These are phyloP conservation scores for Lithodes maja DNA, from an alignment of 2,888 invertebrate species.

Conservation along the genomic window DNA sequence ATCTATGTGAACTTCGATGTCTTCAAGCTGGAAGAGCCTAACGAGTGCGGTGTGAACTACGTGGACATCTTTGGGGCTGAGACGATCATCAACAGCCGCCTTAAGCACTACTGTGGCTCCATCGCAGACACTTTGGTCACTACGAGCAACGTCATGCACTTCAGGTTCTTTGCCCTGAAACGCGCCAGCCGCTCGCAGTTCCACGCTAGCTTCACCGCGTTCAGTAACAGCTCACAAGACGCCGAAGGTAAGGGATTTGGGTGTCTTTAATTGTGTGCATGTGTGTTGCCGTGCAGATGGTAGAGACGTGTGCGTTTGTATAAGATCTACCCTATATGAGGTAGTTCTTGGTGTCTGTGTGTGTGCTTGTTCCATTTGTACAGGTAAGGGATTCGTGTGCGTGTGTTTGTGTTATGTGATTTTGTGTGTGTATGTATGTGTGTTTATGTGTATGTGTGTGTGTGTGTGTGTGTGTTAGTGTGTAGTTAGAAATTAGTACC, in stretches of 20 bases:
- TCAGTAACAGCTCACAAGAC: slow-evolving; percentile 81
- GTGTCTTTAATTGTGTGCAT: neutral
- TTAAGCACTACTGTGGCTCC: slow-evolving; percentile 88
- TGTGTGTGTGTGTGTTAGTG: slow-evolving; percentile 9
- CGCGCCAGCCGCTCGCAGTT: slow-evolving; percentile 78
- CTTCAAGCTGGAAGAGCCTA: slow-evolving; percentile 82
- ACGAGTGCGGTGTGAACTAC: slow-evolving; percentile 86
- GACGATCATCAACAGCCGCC: slow-evolving; percentile 78
- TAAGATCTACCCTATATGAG: slow-evolving; percentile 73
- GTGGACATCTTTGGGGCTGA: slow-evolving; percentile 83
- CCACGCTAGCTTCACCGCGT: slow-evolving; percentile 90
- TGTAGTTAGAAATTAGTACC: neutral
- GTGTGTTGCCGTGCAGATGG: neutral
- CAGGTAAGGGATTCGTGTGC: slow-evolving; percentile 2
- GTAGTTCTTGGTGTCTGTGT: slow-evolving; percentile 79
- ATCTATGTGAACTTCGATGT: slow-evolving; percentile 82
- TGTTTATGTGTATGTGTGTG: neutral
- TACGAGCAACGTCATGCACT: slow-evolving; percentile 82
- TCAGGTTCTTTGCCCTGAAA: slow-evolving; percentile 81
- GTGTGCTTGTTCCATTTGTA: neutral
- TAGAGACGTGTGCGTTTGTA: slow-evolving; percentile 13
- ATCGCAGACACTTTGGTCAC: slow-evolving; percentile 86
- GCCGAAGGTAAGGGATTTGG: slow-evolving; percentile 83
- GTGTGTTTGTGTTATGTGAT: neutral
- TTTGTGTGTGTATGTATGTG: neutral